Evolutionary conservation across 2,888 invertebrate genomes (phyloP).

Genomic region (Ectropis crepuscularia): DNA sequence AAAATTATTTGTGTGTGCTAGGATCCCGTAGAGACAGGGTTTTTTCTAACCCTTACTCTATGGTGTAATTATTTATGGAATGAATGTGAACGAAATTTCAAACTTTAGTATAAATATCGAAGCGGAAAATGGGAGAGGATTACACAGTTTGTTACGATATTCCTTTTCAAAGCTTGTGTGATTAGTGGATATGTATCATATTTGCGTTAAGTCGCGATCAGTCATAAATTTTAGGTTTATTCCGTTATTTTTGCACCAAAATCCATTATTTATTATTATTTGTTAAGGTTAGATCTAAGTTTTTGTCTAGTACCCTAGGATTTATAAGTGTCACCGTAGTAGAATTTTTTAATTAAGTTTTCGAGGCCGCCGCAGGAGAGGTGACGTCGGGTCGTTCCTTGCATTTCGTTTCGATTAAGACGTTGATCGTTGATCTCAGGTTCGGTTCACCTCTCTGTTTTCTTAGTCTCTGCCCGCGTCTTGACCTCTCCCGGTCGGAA

Average conservation of each 20-base stretch:
- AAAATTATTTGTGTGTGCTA: conserved; percentile 71
- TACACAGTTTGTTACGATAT: conserved; percentile 50
- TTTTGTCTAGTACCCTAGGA: conserved; percentile 79
- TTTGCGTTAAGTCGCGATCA: conserved; percentile 74
- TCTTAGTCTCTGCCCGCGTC: conserved; percentile 46
- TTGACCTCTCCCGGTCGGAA: conserved; percentile 67
- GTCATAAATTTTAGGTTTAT: conserved; percentile 70
- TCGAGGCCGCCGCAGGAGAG: conserved; percentile 67
- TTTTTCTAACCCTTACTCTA: conserved; percentile 64
- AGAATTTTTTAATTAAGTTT: conserved; percentile 76
- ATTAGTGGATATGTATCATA: conserved; percentile 70
- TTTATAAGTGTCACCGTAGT: conserved; percentile 82
- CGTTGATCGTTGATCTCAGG: conserved; percentile 66
- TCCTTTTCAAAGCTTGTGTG: conserved; percentile 77
- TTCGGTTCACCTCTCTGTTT: conserved; percentile 57
- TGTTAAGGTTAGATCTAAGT: conserved; percentile 78
- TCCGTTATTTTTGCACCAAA: conserved; percentile 75
- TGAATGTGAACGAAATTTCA: conserved; percentile 71
- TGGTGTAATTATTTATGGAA: conserved; percentile 79
- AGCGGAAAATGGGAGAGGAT: conserved; percentile 49
- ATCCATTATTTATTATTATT: conserved; percentile 70
- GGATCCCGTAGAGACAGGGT: conserved; percentile 66
- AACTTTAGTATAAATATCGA: conserved; percentile 16
- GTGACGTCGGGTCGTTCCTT: conserved; percentile 52
- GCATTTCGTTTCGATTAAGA: conserved; percentile 41